Base-by-base conservation (phyloP, 2,797 vertebrate genomes). In the Chloroceryle amazona region DNA sequence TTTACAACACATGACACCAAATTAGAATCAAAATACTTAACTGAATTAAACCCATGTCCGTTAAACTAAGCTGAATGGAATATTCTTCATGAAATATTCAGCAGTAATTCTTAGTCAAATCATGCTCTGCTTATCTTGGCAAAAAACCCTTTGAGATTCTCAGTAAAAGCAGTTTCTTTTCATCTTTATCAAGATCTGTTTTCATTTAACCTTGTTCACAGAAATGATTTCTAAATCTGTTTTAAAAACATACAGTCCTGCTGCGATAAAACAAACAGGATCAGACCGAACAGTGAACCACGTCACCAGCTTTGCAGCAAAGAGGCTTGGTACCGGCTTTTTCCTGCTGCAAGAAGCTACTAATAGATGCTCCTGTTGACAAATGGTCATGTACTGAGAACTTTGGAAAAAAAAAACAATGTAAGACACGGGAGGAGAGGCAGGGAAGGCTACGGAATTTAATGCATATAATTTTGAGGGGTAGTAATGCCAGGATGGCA, bases 201-300 rank as follows among this genome's bases (percentile, higher is more conserved):
- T 93, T 83, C 61, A 31, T 93, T 95, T 93, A 89, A 91, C 93
- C 66, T 83, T 66, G 44, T 95, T 96, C 93, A 89, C 54, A 88
- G 87, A 90, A 96, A 90, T 19, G 20, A 86, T 96, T 95, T 95
- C 87, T 95, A 84, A 94, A 91, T 81, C 85, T 55, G 58, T 90
- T 93, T 81, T 81, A 22, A 75, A 94, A 92, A 72, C 46, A 54
- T 22, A 28, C 54, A 51, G 65, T 39, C 54, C 80, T 90, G 70
- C 58, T 61, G 35, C 0, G 21, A 51, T 39, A 73, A 83, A 94
- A 83, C 65, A 74, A 87, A 93, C 79, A 85, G 71, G 42, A 57
- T 1, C 33, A 18, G 78, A 12, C 49, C 26, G 46, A 54, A 29
- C 35, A 49, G 71, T 14, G 58, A 81, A 74, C 63, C 13, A 4